Base-by-base conservation (phyloP, 2,113 vertebrate genomes). In the Pomatostomus ruficeps region DNA sequence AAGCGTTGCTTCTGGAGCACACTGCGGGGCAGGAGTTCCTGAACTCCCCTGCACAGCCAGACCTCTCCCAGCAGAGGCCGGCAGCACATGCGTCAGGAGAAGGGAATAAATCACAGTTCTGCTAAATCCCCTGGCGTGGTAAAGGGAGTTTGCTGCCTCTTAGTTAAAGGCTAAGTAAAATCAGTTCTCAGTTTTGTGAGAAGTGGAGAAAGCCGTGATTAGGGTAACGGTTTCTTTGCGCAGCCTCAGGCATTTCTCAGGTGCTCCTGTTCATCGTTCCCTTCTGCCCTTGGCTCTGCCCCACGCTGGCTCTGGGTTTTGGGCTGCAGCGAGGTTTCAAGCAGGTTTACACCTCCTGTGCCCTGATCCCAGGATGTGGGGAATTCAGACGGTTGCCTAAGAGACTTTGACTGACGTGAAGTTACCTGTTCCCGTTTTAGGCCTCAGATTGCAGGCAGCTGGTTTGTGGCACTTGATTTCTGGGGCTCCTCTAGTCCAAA, bases 1-100 rank as follows among this genome's bases (percentile, higher is more conserved):
- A 28, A 46, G 23, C 68, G 59, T 40, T 52, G 49, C 59, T 83
- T 24, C n/a, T 49, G 72, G 63, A 49, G 38, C 58, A 4, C 5
- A 0, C 24, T 8, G 79, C 19, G 25, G 74, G 45, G 23, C 65
- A 52, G 72, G 29, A 54, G 36, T 43, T 49, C 23, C 35, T 48
- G 35, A 78, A 7, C 35, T 45, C 12, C 58, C 6, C 0, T 0
- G 23, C 59, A 6, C 40, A 15, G 20, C 0, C 0, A 83, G 71
- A 59, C 45, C 66, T 79, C 62, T 85, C 31, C 11, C 36, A 85
- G 84, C 65, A 46, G 35, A 63, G 68, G 29, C 72, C 4, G 2
- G 73, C 79, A 77, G 72, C 68, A 23, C 11, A 0, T 24, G 33
- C 0, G 0, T 43, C 36, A 48, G 77, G 43, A 81, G 80, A 62